Evolutionary conservation across 2,797 vertebrate genomes (phyloP).

Genomic region (Columba guinea): DNA sequence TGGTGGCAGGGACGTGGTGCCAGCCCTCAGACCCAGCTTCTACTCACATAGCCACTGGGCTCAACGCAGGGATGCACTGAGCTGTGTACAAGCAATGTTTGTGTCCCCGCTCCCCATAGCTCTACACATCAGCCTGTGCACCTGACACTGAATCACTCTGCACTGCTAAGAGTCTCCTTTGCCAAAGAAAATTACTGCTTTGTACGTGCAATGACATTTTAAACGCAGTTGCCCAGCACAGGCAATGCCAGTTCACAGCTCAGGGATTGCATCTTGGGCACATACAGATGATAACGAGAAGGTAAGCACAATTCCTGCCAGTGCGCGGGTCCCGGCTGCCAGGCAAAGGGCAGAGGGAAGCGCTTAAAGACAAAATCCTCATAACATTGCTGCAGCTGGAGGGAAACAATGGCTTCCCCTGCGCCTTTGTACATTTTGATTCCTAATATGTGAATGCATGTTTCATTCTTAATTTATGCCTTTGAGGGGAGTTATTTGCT

Average conservation of each 20-base stretch:
- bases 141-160: not conserved
- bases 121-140: not conserved
- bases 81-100: not conserved
- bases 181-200: not conserved
- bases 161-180: not conserved
- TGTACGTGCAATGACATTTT: not conserved
- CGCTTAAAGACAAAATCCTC: not conserved
- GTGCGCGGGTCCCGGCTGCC: not conserved
- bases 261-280: not conserved
- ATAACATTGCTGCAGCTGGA: not conserved
- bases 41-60: not conserved
- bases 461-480: constrained; percentile 24
- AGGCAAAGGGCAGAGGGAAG: not conserved
- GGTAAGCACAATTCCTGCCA: too few relatives aligned
- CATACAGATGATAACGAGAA: rapidly evolving
- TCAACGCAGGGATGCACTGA: not conserved
- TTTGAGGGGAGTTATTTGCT: constrained; percentile 18
- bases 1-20: not conserved
- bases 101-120: not conserved
- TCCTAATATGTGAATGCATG: not conserved
- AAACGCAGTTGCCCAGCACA: not conserved
- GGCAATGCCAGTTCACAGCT: not conserved
- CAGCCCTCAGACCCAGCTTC: not conserved
- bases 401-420: not conserved
- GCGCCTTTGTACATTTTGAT: not conserved